These are phyloP conservation scores for Gymnodraco acuticeps DNA, from an alignment of 2,797 vertebrate species.

Conservation along the genomic window DNA sequence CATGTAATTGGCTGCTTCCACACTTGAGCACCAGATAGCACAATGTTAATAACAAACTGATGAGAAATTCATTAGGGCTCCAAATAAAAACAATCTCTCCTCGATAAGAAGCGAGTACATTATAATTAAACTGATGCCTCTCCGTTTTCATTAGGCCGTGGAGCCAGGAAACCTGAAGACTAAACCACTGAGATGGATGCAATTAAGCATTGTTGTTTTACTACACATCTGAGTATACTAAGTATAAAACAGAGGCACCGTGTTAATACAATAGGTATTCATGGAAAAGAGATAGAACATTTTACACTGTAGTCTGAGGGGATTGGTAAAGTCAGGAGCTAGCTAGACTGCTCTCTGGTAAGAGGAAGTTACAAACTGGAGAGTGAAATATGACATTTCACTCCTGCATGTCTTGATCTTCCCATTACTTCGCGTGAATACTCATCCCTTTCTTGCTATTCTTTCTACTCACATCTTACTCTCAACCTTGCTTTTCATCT, in stretches of 20 bases:
- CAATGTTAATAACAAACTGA: slow-evolving; percentile 86
- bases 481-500: slow-evolving; percentile 33
- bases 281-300: slow-evolving; percentile 34
- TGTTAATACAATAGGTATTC: slow-evolving; percentile 57
- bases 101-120: slow-evolving; percentile 79
- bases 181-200: slow-evolving; percentile 67
- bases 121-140: slow-evolving; percentile 85
- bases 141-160: slow-evolving; percentile 82
- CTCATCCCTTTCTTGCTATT: slow-evolving; percentile 15
- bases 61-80: slow-evolving; percentile 86
- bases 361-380: slow-evolving; percentile 49
- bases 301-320: slow-evolving; percentile 43
- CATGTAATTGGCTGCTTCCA: slow-evolving; percentile 81
- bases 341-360: slow-evolving; percentile 60
- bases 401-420: slow-evolving; percentile 45
- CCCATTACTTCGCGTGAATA: slow-evolving; percentile 42
- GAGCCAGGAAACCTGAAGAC: slow-evolving; percentile 73
- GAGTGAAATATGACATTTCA: slow-evolving; percentile 60
- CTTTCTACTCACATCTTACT: slow-evolving; percentile 12
- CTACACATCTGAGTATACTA: slow-evolving; percentile 61
- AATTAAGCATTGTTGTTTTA: slow-evolving; percentile 78
- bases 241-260: slow-evolving; percentile 54
- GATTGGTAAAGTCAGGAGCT: slow-evolving; percentile 66
- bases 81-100: slow-evolving; percentile 86
- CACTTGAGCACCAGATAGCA: slow-evolving; percentile 75